A percentile compares a stretch with the other conserved stretches of the same genome.
These are phyloP conservation scores for Tetranychus urticae DNA, from an alignment of 1,140 invertebrate genomes.

Conservation along the genomic window DNA sequence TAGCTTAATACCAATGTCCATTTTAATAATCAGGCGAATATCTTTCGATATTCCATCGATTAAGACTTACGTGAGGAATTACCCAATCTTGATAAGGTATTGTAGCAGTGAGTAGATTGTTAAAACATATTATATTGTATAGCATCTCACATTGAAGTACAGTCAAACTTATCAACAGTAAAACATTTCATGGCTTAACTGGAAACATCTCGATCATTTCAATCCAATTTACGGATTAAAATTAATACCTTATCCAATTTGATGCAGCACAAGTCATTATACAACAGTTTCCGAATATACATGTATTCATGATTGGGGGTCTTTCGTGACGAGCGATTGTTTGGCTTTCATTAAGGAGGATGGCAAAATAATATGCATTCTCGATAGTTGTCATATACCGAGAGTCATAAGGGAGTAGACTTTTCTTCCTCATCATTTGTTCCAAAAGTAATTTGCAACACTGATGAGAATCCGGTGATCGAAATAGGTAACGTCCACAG, in stretches of 20 bases:
- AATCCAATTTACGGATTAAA: constrained; percentile 69
- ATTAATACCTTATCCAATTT: constrained; percentile 68
- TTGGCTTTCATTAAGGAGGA: constrained; percentile 47
- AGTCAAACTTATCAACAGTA: constrained; percentile 58
- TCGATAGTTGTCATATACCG: constrained; percentile 87
- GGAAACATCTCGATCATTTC: constrained; percentile 54
- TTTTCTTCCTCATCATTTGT: constrained; percentile 91
- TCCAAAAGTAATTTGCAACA: constrained; percentile 64
- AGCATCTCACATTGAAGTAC: constrained; percentile 26
- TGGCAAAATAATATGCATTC: constrained; percentile 87
- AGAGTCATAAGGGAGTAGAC: constrained; percentile 53
- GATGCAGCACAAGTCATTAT: constrained; percentile 67
- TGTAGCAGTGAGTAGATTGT: constrained; percentile 35
- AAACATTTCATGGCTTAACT: constrained; percentile 63
- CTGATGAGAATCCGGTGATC: constrained; percentile 67
- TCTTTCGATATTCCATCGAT: constrained; percentile 87
- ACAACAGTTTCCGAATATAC: constrained; percentile 53
- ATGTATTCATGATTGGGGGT: constrained; percentile 58
- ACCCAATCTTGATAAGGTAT: constrained; percentile 31
- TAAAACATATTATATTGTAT: constrained; percentile 46
- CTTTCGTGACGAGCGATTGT: constrained; percentile 35
- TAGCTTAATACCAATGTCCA: constrained; percentile 28
- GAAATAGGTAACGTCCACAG: constrained; percentile 77
- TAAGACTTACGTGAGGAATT: constrained; percentile 30
- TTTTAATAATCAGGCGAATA: constrained; percentile 71